phyloP scores from a whole-genome alignment of 1,140 invertebrate species.

The Drosophila simulans region DNA sequence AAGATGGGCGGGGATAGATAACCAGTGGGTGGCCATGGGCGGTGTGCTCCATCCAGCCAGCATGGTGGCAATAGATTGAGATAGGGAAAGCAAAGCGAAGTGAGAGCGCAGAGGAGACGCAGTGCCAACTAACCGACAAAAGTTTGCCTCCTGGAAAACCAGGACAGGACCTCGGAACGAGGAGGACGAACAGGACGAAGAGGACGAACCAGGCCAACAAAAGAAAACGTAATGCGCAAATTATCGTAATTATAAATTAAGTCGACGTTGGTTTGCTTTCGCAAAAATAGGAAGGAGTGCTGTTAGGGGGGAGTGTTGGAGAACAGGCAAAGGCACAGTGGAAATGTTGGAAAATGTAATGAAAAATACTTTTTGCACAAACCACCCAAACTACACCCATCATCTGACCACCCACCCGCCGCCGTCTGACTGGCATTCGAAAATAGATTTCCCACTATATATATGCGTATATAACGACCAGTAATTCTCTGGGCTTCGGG shows the following conservation, averaged over 20 bases:
- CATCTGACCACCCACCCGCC: conserved; percentile 5
- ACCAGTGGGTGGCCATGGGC: background rate
- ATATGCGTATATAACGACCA: conserved; percentile 31
- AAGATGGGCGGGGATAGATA: conserved; percentile 4
- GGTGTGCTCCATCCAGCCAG: too few species aligned
- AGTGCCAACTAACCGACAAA: conserved; percentile 68
- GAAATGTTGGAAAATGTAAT: conserved; percentile 64
- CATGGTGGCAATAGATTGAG: background rate
- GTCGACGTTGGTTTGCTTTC: conserved; percentile 67
- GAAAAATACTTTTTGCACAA: conserved; percentile 72
- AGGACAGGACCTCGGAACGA: background rate
- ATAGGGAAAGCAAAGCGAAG: too few species aligned
- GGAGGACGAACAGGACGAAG: background rate
- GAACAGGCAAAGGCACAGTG: background rate
- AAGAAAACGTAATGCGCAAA: conserved; percentile 82
- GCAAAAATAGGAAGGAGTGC: background rate
- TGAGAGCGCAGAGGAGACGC: background rate
- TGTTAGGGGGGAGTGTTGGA: too few species aligned
- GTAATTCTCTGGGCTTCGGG: conserved; percentile 34
- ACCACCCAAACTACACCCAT: background rate
- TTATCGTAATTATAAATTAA: conserved; percentile 84
- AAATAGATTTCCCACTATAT: conserved; percentile 78
- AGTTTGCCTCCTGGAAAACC: conserved; percentile 41
- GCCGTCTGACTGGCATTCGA: conserved; percentile 66
- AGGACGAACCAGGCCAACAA: conserved; percentile 57